Evolutionary conservation across 2,888 invertebrate genomes (phyloP), one percentile per base, ranked within the genome.

Genomic region (Dicyrtoma fusca): DNA sequence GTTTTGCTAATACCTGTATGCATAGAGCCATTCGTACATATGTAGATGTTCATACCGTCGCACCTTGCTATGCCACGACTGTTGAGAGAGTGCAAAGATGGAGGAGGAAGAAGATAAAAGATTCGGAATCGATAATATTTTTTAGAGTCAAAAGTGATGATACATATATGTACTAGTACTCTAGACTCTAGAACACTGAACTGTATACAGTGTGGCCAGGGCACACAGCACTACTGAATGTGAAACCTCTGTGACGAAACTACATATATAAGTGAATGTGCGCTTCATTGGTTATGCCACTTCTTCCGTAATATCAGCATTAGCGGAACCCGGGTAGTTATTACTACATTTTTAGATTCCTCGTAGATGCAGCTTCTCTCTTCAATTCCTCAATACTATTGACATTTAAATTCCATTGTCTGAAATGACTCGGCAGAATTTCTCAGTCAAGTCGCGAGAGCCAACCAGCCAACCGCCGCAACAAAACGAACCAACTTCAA

Each of bases 121-220:
- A 66, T 66, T 53, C 21, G 6, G 53, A 66, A 66, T 66, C 66
- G 66, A 66, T 66, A 66, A 66, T 34, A 34, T 66, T 66, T 66
- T 66, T n/a, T 26, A 51, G 65, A 51, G 51, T 8, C 1, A 64
- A 47, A 25, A 55, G 17, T 51, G 34, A 34, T 34, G 4, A 34
- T 8, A 34, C 8, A 34, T n/a, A n/a, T n/a, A n/a, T n/a, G n/a
- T n/a, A n/a, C n/a, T n/a, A n/a, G n/a, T n/a, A n/a, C n/a, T n/a
- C n/a, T n/a, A n/a, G n/a, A n/a, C n/a, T n/a, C n/a, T n/a, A n/a
- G n/a, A n/a, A n/a, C n/a, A n/a, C n/a, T n/a, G n/a, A n/a, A n/a
- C n/a, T 34, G 34, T 34, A 34, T 34, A 8, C 34, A 34, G 49
- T 49, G 49, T 49, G 13, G 49, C 3, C 49, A 6, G 49, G 3